Conservation (phyloP, 1,140 invertebrate species). For the Drosophila melanogaster region DNA sequence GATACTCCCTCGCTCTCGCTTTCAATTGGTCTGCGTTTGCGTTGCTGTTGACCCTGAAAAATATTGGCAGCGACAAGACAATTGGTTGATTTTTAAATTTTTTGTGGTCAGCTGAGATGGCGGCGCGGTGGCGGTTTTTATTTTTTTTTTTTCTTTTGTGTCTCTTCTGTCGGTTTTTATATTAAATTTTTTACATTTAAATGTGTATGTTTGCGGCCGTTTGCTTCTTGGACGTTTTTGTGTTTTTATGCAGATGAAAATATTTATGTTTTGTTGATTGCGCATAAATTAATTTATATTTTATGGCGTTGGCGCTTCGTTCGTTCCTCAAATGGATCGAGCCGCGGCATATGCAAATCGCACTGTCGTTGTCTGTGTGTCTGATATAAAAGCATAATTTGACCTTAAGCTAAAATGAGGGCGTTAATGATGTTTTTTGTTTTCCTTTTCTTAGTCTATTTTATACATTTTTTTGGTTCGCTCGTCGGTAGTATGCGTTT, state of each 20-base stretch:
- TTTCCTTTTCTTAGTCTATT: slow-evolving; percentile 59
- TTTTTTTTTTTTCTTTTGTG: slow-evolving; percentile 6
- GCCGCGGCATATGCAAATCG: slow-evolving; percentile 64
- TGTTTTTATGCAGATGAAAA: slow-evolving; percentile 82
- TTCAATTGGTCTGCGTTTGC: slow-evolving; percentile 62
- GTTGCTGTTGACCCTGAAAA: slow-evolving; percentile 70
- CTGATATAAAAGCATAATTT: slow-evolving; percentile 80
- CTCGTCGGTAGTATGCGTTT: slow-evolving; percentile 33
- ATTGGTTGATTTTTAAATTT: slow-evolving; percentile 55
- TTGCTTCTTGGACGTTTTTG: slow-evolving; percentile 73
- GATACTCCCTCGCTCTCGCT: slow-evolving; percentile 73
- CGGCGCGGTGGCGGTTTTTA: slow-evolving; percentile 10
- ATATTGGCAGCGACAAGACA: slow-evolving; percentile 54
- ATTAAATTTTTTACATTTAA: slow-evolving; percentile 66
- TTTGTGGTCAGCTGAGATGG: slow-evolving; percentile 18
- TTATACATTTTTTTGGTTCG: slow-evolving; percentile 50
- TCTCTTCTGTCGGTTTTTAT: slow-evolving; percentile 36
- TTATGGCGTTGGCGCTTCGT: slow-evolving; percentile 80
- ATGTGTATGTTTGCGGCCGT: slow-evolving; percentile 66
- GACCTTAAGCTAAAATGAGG: slow-evolving; percentile 81
- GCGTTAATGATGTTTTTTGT: slow-evolving; percentile 81
- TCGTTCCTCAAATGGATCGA: slow-evolving; percentile 78
- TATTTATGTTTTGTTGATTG: slow-evolving; percentile 84
- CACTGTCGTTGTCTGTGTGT: slow-evolving; percentile 39
- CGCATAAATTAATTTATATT: slow-evolving; percentile 84